A percentile compares a stretch with the other conserved stretches of the same genome.
Conservation (phyloP, 2,888 invertebrate genomes). For the Pseudococcus viburni region DNA sequence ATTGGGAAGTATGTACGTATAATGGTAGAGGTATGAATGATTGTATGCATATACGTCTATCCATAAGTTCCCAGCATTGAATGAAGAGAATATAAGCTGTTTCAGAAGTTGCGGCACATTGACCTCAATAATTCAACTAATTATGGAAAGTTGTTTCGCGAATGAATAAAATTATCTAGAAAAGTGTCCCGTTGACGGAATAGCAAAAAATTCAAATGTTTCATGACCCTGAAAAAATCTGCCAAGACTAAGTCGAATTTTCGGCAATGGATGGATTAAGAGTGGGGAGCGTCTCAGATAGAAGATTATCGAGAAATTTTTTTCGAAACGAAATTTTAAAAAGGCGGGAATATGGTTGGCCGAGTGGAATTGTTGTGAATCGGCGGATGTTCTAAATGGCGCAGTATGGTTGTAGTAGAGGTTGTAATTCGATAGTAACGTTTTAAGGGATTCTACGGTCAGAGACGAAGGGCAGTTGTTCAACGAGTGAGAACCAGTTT, state of each 20-base stretch:
- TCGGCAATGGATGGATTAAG: background rate
- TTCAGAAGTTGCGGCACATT: conserved; percentile 47
- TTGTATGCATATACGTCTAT: conserved; percentile 39
- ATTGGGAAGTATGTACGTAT: background rate
- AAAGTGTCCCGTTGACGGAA: conserved; percentile 27
- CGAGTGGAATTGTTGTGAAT: conserved; percentile 16
- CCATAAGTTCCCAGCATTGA: conserved; percentile 34
- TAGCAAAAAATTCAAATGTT: background rate
- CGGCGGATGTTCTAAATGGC: conserved; percentile 18
- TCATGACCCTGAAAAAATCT: background rate
- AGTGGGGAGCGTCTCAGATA: no score
- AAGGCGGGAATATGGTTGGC: background rate
- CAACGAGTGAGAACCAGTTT: conserved; percentile 53
- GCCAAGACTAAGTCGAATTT: background rate
- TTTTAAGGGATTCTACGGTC: conserved; percentile 21
- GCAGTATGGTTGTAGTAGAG: conserved; percentile 29
- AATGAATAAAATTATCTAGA: conserved; percentile 32
- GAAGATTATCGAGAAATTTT: background rate
- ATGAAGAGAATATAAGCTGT: conserved; percentile 12
- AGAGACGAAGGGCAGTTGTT: conserved; percentile 47
- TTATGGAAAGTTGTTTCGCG: conserved; percentile 29
- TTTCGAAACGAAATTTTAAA: background rate
- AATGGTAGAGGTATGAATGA: background rate
- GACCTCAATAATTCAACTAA: conserved; percentile 37
- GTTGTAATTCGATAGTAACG: conserved; percentile 41